Evolutionary conservation across 2,888 invertebrate genomes (phyloP), one percentile per base, ranked within the genome.

Genomic region (Ectemnius lituratus): DNA sequence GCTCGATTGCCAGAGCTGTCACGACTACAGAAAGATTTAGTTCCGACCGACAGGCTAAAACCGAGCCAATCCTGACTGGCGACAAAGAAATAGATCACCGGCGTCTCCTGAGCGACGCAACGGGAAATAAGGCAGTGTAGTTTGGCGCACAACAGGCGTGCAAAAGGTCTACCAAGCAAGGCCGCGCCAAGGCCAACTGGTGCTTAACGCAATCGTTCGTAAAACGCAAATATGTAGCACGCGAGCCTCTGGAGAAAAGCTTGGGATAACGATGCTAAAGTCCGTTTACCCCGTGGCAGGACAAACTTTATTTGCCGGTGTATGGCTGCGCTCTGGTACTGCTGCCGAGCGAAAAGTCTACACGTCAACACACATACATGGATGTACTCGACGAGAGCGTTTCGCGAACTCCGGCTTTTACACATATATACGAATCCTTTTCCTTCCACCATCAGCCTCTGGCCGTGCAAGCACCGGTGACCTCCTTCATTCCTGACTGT

Each of bases 21-120:
- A 75, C 73, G 74, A 79, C 70, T 78, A 47, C 52, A 66, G 79
- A 78, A 81, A 83, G 85, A 88, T 85, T 84, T 86, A 85, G 79
- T 82, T 84, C 81, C 75, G 62, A 70, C 75, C 78, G 79, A 81
- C 79, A 70, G 67, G 61, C 64, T 64, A 63, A 52, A 68, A 52
- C 59, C 72, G 68, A 67, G 62, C 61, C 65, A 66, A 66, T 67
- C 67, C 67, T 23, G 0, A 57, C 56, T 49, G 45, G 62, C 67
- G 62, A 70, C 56, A 27, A 69, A 58, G 59, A 65, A 16, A 47
- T 64, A 20, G 23, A 23, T 23, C 23, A 23, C 23, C 23, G 3
- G 2, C 23, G 23, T 23, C 23, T 23, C 2, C 23, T 23, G 23
- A 23, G 2, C 23, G 23, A 52, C 4, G 14, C 47, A 28, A 59